Evolutionary conservation across 2,888 invertebrate species (phyloP), one percentile per base, ranked within the genome.

Genomic region (Azorinus chamasolen): DNA sequence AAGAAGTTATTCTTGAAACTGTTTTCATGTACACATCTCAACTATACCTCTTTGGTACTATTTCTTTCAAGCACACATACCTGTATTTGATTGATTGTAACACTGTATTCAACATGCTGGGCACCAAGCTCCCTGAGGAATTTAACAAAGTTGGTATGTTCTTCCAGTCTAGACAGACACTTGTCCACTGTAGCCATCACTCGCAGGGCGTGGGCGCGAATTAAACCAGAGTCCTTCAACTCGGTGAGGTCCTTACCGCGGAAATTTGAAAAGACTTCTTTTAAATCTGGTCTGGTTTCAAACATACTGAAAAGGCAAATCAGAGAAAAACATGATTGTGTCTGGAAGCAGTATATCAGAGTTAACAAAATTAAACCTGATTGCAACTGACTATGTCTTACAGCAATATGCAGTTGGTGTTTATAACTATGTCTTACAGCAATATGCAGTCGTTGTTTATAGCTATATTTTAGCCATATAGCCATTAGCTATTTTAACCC

Each of bases 121-220:
- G 89, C 91, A 1, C 94, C 94, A 16, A 94, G 89, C 24, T 94
- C 93, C 37, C 89, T 86, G 24, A 94, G 88, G 20, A 94, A 86
- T 16, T 91, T 90, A 53, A 93, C 92, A 84, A 94, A 82, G 83
- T 94, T 94, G 48, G 93, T 93, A 2, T 93, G 93, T 61, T 94
- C 93, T 62, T 94, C 90, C 2, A 94, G 86, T 59, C 94, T 88
- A 8, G 93, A 92, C 5, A 94, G 92, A 16, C 93, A 93, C 80
- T 94, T 94, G 83, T 94, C 94, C 12, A 94, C 93, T 73, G 94
- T 94, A 3, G 93, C 93, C 94, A 94, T 94, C 58, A 94, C 94
- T 66, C 94, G 91, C n/a, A 94, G 90, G 4, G 94, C 94, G 81
- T 94, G 94, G 6, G 93, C 92, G 55, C 93, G 85, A 4, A 94